Evolutionary conservation across 2,888 invertebrate genomes (phyloP).

Genomic region (Ectropis crepuscularia): DNA sequence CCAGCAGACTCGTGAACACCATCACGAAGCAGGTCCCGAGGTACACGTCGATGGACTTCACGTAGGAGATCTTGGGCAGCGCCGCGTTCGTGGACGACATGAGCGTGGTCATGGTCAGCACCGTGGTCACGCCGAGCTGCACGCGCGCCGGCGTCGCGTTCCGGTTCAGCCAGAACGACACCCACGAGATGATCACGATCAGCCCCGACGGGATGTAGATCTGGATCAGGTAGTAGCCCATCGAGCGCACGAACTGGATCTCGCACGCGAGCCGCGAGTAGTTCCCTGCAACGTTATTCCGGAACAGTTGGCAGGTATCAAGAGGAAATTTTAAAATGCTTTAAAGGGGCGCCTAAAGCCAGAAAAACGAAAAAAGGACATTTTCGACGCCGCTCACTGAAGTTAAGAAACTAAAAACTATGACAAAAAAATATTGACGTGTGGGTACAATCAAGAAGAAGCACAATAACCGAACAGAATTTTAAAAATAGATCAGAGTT

Average conservation of each 20-base stretch:
- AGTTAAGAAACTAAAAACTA: too few species aligned
- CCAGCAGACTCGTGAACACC: constrained; percentile 97
- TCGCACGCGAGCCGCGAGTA: constrained; percentile 96
- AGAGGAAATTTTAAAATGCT: too few species aligned
- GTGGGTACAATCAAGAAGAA: too few species aligned
- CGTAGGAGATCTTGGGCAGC: constrained; percentile 98
- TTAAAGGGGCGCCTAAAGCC: too few species aligned
- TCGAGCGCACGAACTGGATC: constrained; percentile 97
- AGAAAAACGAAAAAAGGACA: too few species aligned
- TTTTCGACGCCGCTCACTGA: too few species aligned
- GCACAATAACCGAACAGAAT: too few species aligned
- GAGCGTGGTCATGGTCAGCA: constrained; percentile 97
- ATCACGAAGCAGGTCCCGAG: constrained; percentile 98
- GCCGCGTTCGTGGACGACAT: constrained; percentile 98
- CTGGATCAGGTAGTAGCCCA: constrained; percentile 99
- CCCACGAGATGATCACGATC: constrained; percentile 98
- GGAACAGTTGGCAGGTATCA: too few species aligned
- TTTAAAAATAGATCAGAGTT: too few species aligned
- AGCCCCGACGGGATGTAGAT: constrained; percentile 98
- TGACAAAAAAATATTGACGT: too few species aligned
- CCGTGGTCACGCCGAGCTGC: constrained; percentile 96
- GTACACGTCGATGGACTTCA: constrained; percentile 98
- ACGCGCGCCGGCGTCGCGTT: constrained; percentile 96
- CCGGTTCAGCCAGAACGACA: constrained; percentile 96
- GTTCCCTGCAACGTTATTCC: constrained; percentile 93